These are phyloP conservation scores for Sparus aurata DNA, from an alignment of 2,797 vertebrate genomes.

Conservation along the genomic window DNA sequence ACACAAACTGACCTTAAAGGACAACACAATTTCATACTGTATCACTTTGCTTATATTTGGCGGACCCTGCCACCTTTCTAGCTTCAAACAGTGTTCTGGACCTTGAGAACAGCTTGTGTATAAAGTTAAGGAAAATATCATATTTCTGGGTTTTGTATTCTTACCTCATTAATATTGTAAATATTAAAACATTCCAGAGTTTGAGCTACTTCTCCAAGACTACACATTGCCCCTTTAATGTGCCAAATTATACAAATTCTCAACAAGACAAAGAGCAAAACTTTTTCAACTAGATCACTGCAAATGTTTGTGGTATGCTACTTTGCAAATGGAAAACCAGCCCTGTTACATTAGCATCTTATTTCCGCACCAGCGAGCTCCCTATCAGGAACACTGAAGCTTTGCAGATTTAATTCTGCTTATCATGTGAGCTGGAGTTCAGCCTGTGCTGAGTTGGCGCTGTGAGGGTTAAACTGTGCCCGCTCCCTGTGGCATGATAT, in stretches of 20 bases:
- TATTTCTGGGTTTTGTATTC: too few relatives aligned
- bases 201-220: too few relatives aligned
- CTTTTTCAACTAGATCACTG: conserved; percentile 9
- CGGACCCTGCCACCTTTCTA: too few relatives aligned
- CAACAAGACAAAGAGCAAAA: background rate
- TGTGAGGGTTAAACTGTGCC: conserved; percentile 76
- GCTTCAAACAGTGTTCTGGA: too few relatives aligned
- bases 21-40: too few relatives aligned
- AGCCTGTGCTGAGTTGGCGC: conserved; percentile 70
- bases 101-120: too few relatives aligned
- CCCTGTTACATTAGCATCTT: conserved; percentile 46
- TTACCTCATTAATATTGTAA: too few relatives aligned
- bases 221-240: too few relatives aligned
- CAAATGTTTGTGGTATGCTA: conserved; percentile 41
- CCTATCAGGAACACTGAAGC: conserved; percentile 65
- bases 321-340: conserved; percentile 50
- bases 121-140: too few relatives aligned
- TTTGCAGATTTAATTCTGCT: conserved; percentile 71
- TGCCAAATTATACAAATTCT: background rate
- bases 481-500: conserved; percentile 79
- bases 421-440: conserved; percentile 73
- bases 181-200: too few relatives aligned
- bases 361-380: conserved; percentile 51
- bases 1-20: too few relatives aligned
- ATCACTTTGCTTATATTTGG: too few relatives aligned